Conservation (phyloP, 2,888 invertebrate species). For the Hemicrepidius hirtus region DNA sequence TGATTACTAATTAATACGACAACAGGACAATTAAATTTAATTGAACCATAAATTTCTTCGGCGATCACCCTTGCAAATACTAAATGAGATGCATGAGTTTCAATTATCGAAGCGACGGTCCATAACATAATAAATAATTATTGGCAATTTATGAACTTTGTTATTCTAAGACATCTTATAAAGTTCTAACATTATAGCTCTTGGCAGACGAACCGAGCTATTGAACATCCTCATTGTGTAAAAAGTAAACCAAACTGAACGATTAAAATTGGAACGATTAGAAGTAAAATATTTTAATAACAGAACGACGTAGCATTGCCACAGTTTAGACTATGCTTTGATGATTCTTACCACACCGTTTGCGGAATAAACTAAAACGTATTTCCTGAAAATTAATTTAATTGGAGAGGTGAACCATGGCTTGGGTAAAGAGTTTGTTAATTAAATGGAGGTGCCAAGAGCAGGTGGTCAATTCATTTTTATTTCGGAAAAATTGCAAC, state of each 20-base stretch:
- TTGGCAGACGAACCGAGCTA: background rate
- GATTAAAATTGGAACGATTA: background rate
- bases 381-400: constrained; percentile 10
- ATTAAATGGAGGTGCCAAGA: constrained; percentile 14
- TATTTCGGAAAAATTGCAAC: constrained; percentile 4
- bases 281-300: background rate
- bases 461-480: constrained; percentile 25
- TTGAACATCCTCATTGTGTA: background rate
- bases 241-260: constrained; percentile 2
- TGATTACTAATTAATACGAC: background rate
- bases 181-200: background rate
- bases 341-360: background rate
- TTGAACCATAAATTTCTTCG: constrained; percentile 21
- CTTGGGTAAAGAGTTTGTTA: constrained; percentile 6
- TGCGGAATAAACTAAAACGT: constrained; percentile 2
- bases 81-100: constrained; percentile 14
- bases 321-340: background rate
- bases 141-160: background rate
- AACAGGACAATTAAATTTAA: constrained; percentile 25
- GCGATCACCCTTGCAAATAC: background rate
- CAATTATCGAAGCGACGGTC: constrained; percentile 4
- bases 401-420: constrained; percentile 10
- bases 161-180: background rate
- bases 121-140: constrained; percentile 3
- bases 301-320: background rate